Conservation (phyloP, 2,797 vertebrate species). For the Prunella strophiata region DNA sequence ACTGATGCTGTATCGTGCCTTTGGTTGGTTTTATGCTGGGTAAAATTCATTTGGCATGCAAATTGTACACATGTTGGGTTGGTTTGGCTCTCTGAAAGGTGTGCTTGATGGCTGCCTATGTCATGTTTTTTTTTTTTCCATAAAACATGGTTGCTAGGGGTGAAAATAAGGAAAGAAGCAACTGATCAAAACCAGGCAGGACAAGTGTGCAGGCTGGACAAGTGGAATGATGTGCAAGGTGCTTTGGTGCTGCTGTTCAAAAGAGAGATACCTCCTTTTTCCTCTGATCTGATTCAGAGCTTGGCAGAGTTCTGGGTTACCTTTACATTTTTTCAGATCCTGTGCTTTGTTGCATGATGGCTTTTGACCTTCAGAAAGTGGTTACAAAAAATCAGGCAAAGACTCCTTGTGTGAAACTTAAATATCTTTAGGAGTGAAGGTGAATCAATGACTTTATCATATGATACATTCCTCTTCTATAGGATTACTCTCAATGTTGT, state of each 20-base stretch:
- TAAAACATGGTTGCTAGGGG: neutral
- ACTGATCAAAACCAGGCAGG: neutral
- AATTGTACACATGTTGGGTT: neutral
- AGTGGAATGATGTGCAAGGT: neutral
- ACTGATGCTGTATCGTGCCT: neutral
- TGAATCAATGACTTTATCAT: neutral
- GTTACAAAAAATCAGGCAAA: neutral
- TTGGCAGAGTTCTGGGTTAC: neutral
- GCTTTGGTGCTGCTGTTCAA: neutral
- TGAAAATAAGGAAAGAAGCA: neutral
- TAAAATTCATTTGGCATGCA: neutral
- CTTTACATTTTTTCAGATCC: neutral
- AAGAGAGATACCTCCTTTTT: neutral
- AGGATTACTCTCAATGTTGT: neutral
- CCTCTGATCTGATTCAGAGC: neutral
- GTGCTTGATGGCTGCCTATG: neutral
- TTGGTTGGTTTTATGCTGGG: neutral
- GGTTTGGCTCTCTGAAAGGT: neutral
- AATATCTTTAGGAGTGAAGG: neutral
- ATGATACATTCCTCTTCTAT: neutral
- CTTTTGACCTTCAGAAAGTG: neutral
- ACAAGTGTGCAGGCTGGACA: neutral
- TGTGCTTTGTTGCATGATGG: neutral
- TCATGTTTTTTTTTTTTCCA: neutral
- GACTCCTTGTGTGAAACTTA: neutral